Evolutionary conservation across 2,113 vertebrate species (phyloP).

Genomic region (Pheucticus melanocephalus): DNA sequence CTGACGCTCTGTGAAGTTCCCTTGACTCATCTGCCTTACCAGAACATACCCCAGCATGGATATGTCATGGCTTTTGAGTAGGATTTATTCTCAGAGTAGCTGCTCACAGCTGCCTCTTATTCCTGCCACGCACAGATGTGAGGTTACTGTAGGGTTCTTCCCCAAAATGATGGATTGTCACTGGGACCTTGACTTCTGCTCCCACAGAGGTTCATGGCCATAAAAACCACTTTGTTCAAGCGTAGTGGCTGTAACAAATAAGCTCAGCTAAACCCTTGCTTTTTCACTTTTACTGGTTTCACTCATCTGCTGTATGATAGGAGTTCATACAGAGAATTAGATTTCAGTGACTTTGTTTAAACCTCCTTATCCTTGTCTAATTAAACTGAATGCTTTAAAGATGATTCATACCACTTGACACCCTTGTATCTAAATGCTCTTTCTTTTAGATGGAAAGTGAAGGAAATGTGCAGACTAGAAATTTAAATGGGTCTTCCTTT

Average conservation of each 20-base stretch:
- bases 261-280: constrained; percentile 65
- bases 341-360: constrained; percentile 61
- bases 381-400: constrained; percentile 74
- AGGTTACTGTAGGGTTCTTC: constrained; percentile 7
- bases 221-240: constrained; percentile 73
- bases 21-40: constrained; percentile 1
- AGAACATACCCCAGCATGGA: neutral
- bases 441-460: neutral
- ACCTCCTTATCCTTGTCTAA: constrained; percentile 76
- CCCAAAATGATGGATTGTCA: constrained; percentile 26
- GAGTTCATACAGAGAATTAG: constrained; percentile 64
- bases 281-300: constrained; percentile 73
- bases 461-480: neutral
- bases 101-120: neutral
- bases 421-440: neutral
- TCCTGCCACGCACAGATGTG: neutral
- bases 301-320: constrained; percentile 60
- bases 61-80: neutral
- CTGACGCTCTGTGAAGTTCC: neutral
- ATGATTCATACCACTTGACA: constrained; percentile 50
- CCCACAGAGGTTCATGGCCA: constrained; percentile 18
- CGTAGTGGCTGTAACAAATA: constrained; percentile 74
- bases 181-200: constrained; percentile 8
- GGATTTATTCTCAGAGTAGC: neutral
- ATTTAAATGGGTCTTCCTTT: neutral